Conservation (phyloP, 2,888 invertebrate species). For the Hirtodrosophila histrioides region DNA sequence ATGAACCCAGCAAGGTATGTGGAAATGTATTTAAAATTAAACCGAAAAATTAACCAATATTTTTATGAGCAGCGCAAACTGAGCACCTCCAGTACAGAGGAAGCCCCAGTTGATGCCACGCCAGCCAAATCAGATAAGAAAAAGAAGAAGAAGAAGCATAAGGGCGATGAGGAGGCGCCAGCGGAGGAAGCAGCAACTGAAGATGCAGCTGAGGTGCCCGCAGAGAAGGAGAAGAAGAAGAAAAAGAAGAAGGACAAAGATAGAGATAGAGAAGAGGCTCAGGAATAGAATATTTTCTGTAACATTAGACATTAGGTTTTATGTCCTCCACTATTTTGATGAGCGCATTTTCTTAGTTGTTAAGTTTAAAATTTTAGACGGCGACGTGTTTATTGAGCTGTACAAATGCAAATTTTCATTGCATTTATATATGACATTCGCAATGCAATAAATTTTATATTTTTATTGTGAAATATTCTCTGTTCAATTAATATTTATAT, state of each 20-base stretch:
- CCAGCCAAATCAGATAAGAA: slow-evolving; percentile 84
- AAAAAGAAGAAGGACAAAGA: slow-evolving; percentile 90
- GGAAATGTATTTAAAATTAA: neutral
- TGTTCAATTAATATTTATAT: slow-evolving; percentile 6
- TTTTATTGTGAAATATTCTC: slow-evolving; percentile 62
- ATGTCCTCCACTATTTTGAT: slow-evolving; percentile 45
- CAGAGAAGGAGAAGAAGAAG: slow-evolving; percentile 88
- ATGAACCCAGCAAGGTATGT: slow-evolving; percentile 80
- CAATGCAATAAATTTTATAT: slow-evolving; percentile 70
- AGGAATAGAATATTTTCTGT: slow-evolving; percentile 61
- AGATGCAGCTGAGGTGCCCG: slow-evolving; percentile 76
- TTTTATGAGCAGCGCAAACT: slow-evolving; percentile 85
- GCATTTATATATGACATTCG: slow-evolving; percentile 76
- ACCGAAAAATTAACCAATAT: neutral
- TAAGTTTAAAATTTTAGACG: slow-evolving; percentile 53
- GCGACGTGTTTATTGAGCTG: slow-evolving; percentile 21
- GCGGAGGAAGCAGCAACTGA: slow-evolving; percentile 54
- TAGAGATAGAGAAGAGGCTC: slow-evolving; percentile 85
- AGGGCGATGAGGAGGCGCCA: slow-evolving; percentile 84
- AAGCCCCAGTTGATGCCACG: slow-evolving; percentile 53
- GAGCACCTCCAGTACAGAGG: slow-evolving; percentile 85
- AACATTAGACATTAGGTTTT: slow-evolving; percentile 48
- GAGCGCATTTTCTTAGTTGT: slow-evolving; percentile 48
- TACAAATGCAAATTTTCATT: slow-evolving; percentile 60
- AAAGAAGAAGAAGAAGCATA: slow-evolving; percentile 89